Base-by-base conservation (phyloP, 2,888 invertebrate species). In the Lamellibrachia satsuma region DNA sequence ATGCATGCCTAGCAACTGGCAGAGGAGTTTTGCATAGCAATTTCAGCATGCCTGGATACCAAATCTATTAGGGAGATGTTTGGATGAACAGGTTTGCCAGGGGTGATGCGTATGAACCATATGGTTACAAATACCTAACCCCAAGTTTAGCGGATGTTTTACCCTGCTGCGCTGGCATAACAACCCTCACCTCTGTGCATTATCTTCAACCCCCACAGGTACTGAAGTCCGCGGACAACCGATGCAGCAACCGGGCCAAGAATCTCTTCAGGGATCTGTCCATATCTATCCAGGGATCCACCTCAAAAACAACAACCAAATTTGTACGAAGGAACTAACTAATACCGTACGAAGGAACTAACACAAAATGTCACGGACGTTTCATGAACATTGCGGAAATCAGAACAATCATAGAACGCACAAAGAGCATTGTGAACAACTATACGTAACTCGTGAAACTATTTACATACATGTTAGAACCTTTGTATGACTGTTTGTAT, bases 131-230 rank as follows among this genome's bases (percentile, higher is more conserved):
- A 39, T 39, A 39, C 39, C 39, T 39, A 39, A 39, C 39, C 39
- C 39, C 39, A 39, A 39, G 39, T 39, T 39, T 39, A 39, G 39
- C 1, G 39, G 39, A 1, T 39, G 39, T 39, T 39, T 39, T 39
- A 39, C 39, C 39, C 39, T 39, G n/a, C 1, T 11, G 92, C 52
- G 8, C 15, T 27, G 39, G 11, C 52, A 90, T 57, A 90, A 15
- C 75, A 75, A 75, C 75, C 15, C 94, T 91, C 93, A 96, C 96
- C 96, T 95, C 96, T 94, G 93, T 96, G 96, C 94, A 96, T 94
- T 52, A 96, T 96, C 94, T 96, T 96, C 11, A 95, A 94, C 91
- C 95, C 95, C 96, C 96, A 96, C 94, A 96, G 95, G 93, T 96
- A 96, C 39, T 95, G 93, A 11, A 96, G 94, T 4, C 96, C 96